Base-by-base conservation (phyloP, 2,888 invertebrate genomes). In the Mallateleia sp. region DNA sequence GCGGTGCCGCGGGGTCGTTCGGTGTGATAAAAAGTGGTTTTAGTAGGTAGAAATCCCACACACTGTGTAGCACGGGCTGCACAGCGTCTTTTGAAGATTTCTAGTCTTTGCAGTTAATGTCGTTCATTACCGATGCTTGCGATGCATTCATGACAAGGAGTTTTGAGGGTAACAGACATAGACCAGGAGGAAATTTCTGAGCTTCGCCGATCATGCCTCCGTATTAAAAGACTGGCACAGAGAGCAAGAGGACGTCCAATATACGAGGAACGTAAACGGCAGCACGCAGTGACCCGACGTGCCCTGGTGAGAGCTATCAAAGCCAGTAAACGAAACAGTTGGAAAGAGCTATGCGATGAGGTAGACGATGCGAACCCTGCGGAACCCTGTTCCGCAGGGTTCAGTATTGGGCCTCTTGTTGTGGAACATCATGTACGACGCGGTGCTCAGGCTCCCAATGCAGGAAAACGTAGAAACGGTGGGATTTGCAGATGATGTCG, bases 171-270 rank as follows among this genome's bases (percentile, higher is more conserved):
- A n/a, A n/a, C n/a, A n/a, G n/a, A n/a, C n/a, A n/a, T n/a, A n/a
- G n/a, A n/a, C n/a, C n/a, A n/a, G n/a, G n/a, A 84, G 4, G 14
- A 74, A 6, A 85, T 85, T 3, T 58, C 42, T 0, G 22, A 7
- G 2, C 77, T 77, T 11, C 83, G 83, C 9, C 64, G 69, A 77
- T 18, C 22, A 50, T 18, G 81, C 56, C 32, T 85, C 20, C 62
- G 34, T 2, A 18, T 58, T 14, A 85, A 79, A 38, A 81, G 69
- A n/a, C 25, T 71, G 34, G 22, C 62, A 14, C 77, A 81, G 58
- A 38, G 72, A 58, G 78, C 56, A 9, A 62, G 60, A 6, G 54
- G 66, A 7, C 81, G 64, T 9, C 9, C 66, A 0, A 38, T 24
- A 6, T 78, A n/a, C 32, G 45, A 58, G 45, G 82, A 15, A 6